These are phyloP conservation scores for Pandemis cinnamomeana DNA, from an alignment of 2,888 invertebrate genomes.

Conservation along the genomic window DNA sequence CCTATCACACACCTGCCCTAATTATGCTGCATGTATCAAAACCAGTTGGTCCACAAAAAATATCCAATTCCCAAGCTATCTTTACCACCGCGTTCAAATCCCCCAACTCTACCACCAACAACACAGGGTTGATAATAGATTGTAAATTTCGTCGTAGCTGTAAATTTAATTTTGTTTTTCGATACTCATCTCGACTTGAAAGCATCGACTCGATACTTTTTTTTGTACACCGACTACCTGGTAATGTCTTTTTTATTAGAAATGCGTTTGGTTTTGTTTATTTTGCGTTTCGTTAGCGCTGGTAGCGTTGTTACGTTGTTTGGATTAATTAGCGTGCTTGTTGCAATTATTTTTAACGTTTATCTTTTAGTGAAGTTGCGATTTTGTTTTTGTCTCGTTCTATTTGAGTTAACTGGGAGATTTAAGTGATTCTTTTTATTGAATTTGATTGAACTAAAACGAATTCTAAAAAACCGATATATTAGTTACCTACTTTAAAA, in stretches of 20 bases:
- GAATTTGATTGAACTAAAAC: no score
- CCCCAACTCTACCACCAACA: conserved; percentile 24
- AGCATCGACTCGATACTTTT: conserved; percentile 50
- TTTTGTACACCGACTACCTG: conserved; percentile 64
- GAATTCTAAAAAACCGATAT: no score
- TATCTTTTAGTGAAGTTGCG: conserved; percentile 5
- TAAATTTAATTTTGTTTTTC: conserved; percentile 45
- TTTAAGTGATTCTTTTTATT: no score
- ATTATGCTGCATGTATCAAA: conserved; percentile 65
- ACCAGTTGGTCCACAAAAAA: conserved; percentile 65
- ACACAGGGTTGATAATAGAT: conserved; percentile 49
- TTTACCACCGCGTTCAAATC: conserved; percentile 16
- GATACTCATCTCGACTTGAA: conserved; percentile 54
- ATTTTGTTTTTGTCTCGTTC: background rate
- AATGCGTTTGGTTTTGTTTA: conserved; percentile 48
- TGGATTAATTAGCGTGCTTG: conserved; percentile 16
- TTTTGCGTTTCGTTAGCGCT: conserved; percentile 48
- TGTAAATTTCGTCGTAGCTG: conserved; percentile 1
- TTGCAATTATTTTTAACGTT: conserved; percentile 8
- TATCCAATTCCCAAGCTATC: conserved; percentile 49
- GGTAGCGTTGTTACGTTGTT: conserved; percentile 11
- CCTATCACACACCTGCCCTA: conserved; percentile 76
- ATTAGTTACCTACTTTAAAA: no score
- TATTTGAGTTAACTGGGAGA: background rate
- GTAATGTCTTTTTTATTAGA: conserved; percentile 74